Conservation (phyloP, 1,140 invertebrate genomes). For the Caenorhabditis briggsae region DNA sequence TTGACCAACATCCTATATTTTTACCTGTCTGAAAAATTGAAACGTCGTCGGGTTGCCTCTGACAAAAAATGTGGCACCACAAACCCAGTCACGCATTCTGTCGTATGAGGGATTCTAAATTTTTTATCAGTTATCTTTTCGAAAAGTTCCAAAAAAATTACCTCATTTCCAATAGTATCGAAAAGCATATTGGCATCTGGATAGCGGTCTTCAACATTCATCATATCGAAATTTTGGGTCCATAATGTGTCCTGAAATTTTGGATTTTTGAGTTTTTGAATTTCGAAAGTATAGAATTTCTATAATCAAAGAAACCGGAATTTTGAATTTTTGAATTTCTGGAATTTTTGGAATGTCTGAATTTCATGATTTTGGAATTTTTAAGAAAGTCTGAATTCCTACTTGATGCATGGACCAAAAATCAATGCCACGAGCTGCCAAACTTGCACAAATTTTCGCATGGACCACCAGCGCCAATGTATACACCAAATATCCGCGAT, state of each 20-base stretch:
- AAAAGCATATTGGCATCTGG: constrained; percentile 10
- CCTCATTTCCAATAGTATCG: constrained; percentile 37
- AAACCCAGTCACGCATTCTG: constrained; percentile 37
- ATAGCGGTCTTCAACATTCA: constrained; percentile 27
- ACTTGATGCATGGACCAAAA: constrained; percentile 49
- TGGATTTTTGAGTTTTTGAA: too few relatives aligned
- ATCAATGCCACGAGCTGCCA: background rate
- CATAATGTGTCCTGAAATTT: constrained; percentile 8
- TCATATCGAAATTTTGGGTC: constrained; percentile 25
- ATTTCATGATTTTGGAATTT: background rate
- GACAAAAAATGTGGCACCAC: constrained; percentile 23
- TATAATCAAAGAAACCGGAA: too few relatives aligned
- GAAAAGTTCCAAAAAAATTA: background rate
- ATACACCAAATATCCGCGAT: constrained; percentile 20
- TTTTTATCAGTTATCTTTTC: background rate
- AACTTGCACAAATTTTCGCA: constrained; percentile 15
- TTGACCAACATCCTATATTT: too few relatives aligned
- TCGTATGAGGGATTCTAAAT: background rate
- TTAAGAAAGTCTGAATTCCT: too few relatives aligned
- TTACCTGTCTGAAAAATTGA: constrained; percentile 45
- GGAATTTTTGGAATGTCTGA: background rate
- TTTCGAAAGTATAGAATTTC: too few relatives aligned
- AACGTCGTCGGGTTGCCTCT: constrained; percentile 9
- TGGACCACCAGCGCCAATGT: constrained; percentile 29
- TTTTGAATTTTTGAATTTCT: background rate